A percentile compares a stretch with the other conserved stretches of the same genome.
These are phyloP conservation scores for Otus sunia DNA, from an alignment of 2,113 vertebrate species.

Conservation along the genomic window DNA sequence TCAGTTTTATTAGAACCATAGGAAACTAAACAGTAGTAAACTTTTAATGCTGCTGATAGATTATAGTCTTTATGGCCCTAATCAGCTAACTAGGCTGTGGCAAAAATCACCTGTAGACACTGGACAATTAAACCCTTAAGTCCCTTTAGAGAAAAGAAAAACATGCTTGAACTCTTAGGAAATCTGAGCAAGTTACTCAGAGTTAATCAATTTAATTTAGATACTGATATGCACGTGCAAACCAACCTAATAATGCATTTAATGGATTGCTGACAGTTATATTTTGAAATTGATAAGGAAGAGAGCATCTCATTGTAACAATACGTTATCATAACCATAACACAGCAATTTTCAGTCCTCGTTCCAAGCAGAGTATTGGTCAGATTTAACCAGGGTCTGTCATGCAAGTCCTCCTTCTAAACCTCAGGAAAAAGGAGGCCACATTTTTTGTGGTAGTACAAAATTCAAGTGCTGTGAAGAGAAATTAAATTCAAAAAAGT, in stretches of 20 bases:
- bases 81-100: not conserved
- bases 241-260: not conserved
- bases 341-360: not conserved
- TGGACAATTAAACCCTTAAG: not conserved
- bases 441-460: not conserved
- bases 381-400: not conserved
- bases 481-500: not conserved
- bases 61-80: not conserved
- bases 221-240: not conserved
- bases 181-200: not conserved
- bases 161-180: not conserved
- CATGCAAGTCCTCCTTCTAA: not conserved
- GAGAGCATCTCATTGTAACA: not conserved
- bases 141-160: not conserved
- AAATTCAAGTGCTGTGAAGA: not conserved
- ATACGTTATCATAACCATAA: not conserved
- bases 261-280: not conserved
- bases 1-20: not conserved
- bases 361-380: not conserved
- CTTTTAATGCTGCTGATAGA: not conserved
- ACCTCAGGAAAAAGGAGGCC: not conserved
- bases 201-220: not conserved
- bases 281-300: not conserved
- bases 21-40: not conserved
- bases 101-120: not conserved